Conservation (phyloP, 2,113 vertebrate species). For the Saccopteryx leptura region DNA sequence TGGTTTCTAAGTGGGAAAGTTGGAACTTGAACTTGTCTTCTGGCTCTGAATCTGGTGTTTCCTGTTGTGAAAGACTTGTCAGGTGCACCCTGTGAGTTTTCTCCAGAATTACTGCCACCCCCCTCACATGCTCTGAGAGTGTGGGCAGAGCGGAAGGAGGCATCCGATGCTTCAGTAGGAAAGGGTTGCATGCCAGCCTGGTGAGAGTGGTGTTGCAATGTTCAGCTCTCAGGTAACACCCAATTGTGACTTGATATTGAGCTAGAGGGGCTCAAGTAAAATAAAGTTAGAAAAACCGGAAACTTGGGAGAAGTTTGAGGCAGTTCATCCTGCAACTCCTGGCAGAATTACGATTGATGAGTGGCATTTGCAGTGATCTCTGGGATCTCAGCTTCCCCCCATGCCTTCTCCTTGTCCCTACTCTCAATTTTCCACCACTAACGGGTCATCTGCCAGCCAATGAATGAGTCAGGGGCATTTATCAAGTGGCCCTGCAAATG, state of each 20-base stretch:
- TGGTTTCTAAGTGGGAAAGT: neutral
- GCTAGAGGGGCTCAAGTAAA: neutral
- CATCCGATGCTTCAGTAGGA: neutral
- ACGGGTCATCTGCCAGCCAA: neutral
- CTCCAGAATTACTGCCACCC: neutral
- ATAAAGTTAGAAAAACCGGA: neutral
- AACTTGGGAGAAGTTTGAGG: neutral
- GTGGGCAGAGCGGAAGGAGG: neutral
- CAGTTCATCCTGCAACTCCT: neutral
- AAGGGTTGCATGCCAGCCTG: rapidly evolving
- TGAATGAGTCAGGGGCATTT: neutral
- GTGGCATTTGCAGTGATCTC: neutral
- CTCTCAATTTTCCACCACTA: neutral
- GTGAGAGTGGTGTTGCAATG: neutral
- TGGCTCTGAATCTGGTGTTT: neutral
- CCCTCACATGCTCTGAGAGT: no score
- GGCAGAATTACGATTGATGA: rapidly evolving
- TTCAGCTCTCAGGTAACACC: neutral
- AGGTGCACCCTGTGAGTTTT: neutral
- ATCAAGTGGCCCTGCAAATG: neutral
- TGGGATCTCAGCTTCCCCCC: neutral
- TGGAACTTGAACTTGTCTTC: neutral
- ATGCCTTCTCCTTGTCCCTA: rapidly evolving
- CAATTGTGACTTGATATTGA: neutral
- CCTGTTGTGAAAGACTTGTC: neutral